Evolutionary conservation across 2,113 vertebrate genomes (phyloP).

Genomic region (Cyprinodon tularosa): DNA sequence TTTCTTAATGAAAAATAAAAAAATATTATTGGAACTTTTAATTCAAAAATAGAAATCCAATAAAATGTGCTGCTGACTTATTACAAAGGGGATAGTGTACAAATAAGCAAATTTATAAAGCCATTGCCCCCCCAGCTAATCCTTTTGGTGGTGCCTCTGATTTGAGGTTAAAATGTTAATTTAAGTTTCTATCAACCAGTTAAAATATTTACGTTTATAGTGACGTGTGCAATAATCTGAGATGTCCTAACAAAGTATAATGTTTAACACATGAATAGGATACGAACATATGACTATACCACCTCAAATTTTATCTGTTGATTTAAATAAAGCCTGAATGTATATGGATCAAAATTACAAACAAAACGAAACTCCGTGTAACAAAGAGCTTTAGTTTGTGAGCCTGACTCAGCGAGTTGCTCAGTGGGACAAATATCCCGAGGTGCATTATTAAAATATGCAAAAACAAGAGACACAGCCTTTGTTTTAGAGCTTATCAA

Average conservation of each 20-base stretch:
- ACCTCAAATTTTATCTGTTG: neutral
- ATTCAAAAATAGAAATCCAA: neutral
- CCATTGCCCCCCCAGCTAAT: too few species aligned
- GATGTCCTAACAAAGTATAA: neutral
- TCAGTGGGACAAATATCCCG: conserved; percentile 22
- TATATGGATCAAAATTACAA: neutral
- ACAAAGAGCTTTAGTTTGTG: neutral
- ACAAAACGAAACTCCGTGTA: neutral
- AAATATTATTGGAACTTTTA: neutral
- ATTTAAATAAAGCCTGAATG: neutral
- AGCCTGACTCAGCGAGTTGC: conserved; percentile 46
- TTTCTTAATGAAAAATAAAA: too few species aligned
- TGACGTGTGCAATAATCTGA: conserved; percentile 1
- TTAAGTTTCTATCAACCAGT: neutral
- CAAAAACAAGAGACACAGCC: conserved; percentile 7
- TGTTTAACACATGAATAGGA: neutral
- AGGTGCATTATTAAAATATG: conserved; percentile 39
- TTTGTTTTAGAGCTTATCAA: conserved; percentile 15
- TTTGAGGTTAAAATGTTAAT: neutral
- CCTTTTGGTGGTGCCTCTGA: neutral
- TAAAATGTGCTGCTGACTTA: too few species aligned
- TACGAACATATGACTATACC: neutral
- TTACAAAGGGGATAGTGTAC: neutral
- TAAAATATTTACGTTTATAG: neutral
- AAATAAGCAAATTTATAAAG: neutral